These are phyloP conservation scores for Taxidea taxus DNA, from an alignment of 2,113 vertebrate genomes.

Conservation along the genomic window DNA sequence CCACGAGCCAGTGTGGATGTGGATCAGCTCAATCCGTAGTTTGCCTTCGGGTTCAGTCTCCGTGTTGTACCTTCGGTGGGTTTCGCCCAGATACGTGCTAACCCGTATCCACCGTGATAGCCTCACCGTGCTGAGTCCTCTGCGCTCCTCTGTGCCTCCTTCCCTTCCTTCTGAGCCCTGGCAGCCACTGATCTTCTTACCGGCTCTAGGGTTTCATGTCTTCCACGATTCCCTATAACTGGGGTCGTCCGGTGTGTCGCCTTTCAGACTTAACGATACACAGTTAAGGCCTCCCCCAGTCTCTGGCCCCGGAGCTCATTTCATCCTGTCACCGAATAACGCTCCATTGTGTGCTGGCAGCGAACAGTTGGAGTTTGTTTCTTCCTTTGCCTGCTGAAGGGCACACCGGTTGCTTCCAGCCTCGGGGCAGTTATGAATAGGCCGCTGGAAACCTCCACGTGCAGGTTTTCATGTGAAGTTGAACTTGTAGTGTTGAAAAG, in stretches of 20 bases:
- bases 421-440: background rate
- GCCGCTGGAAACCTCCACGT: background rate
- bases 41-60: background rate
- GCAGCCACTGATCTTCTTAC: background rate
- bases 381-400: background rate
- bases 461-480: background rate
- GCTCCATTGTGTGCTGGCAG: background rate
- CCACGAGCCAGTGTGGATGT: background rate
- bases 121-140: background rate
- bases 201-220: background rate
- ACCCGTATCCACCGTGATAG: no score
- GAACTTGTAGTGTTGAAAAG: background rate
- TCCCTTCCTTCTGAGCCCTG: background rate
- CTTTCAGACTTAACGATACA: background rate
- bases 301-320: background rate
- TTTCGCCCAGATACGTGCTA: background rate
- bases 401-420: background rate
- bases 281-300: background rate
- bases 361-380: background rate
- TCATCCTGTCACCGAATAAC: background rate
- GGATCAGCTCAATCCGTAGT: background rate
- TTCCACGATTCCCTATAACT: background rate
- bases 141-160: accelerated
- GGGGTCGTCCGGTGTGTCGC: background rate
- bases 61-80: background rate